Evolutionary conservation across 2,113 vertebrate species (phyloP), one percentile per base, ranked within the genome.

Genomic region (Cyrtonyx montezumae): DNA sequence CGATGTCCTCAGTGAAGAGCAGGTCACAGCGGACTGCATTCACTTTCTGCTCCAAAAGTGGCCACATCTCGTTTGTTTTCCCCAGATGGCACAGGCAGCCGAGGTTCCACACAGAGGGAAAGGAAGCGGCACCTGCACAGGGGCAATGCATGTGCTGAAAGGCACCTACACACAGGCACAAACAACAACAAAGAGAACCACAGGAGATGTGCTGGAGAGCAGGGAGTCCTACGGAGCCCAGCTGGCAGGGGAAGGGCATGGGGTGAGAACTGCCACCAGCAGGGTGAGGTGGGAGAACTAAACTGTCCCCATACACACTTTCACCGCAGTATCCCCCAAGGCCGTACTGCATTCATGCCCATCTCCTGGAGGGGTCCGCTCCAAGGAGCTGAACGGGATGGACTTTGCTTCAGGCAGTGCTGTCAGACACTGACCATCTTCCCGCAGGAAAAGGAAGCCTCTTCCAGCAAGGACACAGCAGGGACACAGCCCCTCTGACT

Each of bases 1-100:
- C 97, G 96, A 98, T 98, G 90, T 91, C 90, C 73, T 98, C 98
- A 8, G 96, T 97, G 88, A 97, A 98, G 78, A 76, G 62, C 30
- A 96, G 82, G 78, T 98, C 97, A 48, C 85, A 95, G 56, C 8
- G 66, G 1, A 5, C 62, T 5, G 43, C 12, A 62, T 73, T 74
- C 71, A 84, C 30, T 26, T 91, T 91, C 70, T 85, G 63, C 1
- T 92, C 87, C 91, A 92, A 90, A 0, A 94, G 66, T 0, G 94
- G 90, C 95, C 93, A 95, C 95, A 97, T 95, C 34, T 12, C 30
- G 55, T 53, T 68, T 46, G 36, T 83, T 49, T 82, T 69, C 25
- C 68, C 79, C 32, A 58, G 78, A 11, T 40, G n/a, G 55, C 55
- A n/a, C 55, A 7, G 32, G 55, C 18, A n/a, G 19, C 32, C 11